Evolutionary conservation across 37 sponge, comb jelly and placozoan species (phyloP), one percentile per base, ranked within the genome.

Genomic region (Tethya wilhelma): DNA sequence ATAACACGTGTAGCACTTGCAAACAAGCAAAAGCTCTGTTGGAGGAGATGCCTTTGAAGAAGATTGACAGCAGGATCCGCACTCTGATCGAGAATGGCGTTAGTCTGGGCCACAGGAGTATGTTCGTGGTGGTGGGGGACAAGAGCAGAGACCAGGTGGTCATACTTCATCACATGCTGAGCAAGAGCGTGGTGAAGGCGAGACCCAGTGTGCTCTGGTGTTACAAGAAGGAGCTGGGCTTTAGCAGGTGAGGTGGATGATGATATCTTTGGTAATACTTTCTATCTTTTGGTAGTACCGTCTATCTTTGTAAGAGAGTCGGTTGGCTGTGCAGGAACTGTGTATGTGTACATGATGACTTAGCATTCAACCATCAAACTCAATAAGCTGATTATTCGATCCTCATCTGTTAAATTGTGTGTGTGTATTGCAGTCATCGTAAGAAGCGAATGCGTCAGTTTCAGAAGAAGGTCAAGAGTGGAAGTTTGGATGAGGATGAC

Each of bases 141-240:
- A 88, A 85, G 63, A 89, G 92, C 33, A 69, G 88, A 44, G 97
- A 96, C 60, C 89, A 91, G 89, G 96, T 98, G 2, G 99, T 96
- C 6, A 80, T 96, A 23, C 90, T 98, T 43, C 99, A 95, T 77
- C 96, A 96, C 83, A 89, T 98, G 86, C 71, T 96, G 59, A 73
- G 82, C 23, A 93, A 93, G 64, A 94, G 94, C 0, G 69, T 79
- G 0, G 89, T 93, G 28, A 88, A 90, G 62, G 87, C 90, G 2
- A 80, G 96, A 12, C 99, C 99, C 1, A 64, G 74, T 40, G 89
- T 98, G 5, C 84, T 98, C 38, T 98, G 99, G 99, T 98, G 99
- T 77, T 98, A 98, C 86, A 98, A 98, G 88, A 96, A 96, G 40
- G 99, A 98, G 75, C 84, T 98, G 22, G 99, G 96, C 1, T 98